These are phyloP conservation scores for Endotricha flammealis DNA, from an alignment of 2,888 invertebrate species.

Conservation along the genomic window DNA sequence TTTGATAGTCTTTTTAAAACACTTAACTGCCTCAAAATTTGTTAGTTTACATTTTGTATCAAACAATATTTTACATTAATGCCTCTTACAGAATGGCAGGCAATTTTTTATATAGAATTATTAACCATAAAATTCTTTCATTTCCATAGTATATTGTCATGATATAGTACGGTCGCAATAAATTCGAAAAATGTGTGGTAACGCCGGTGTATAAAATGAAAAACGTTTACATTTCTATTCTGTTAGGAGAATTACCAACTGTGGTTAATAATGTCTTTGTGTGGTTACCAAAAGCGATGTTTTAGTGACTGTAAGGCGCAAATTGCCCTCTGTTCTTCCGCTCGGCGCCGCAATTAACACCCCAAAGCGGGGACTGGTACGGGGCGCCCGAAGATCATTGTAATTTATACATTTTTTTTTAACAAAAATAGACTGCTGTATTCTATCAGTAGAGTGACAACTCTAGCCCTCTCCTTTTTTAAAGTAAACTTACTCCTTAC, in stretches of 20 bases:
- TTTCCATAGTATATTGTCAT: constrained; percentile 9
- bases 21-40: too few species aligned
- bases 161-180: constrained; percentile 8
- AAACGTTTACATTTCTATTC: constrained; percentile 10
- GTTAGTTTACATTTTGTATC: too few species aligned
- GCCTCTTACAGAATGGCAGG: neutral
- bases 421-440: too few species aligned
- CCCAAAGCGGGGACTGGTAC: constrained; percentile 25
- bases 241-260: constrained; percentile 10
- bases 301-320: constrained; percentile 22
- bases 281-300: constrained; percentile 16
- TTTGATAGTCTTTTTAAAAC: too few species aligned
- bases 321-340: constrained; percentile 26
- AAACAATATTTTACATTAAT: too few species aligned
- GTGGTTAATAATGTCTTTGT: constrained; percentile 22
- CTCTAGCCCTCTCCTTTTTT: too few species aligned
- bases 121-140: constrained; percentile 8
- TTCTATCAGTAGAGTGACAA: too few species aligned
- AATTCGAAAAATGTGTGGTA: constrained; percentile 6
- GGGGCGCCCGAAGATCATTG: constrained; percentile 21
- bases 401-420: constrained; percentile 25
- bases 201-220: constrained; percentile 7
- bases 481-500: too few species aligned
- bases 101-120: neutral
- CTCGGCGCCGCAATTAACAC: constrained; percentile 42